Percentiles rank a stretch among this genome's conserved stretches.
phyloP scores from a whole-genome alignment of 2,113 vertebrate genomes.

The Macheiramphus alcinus region DNA sequence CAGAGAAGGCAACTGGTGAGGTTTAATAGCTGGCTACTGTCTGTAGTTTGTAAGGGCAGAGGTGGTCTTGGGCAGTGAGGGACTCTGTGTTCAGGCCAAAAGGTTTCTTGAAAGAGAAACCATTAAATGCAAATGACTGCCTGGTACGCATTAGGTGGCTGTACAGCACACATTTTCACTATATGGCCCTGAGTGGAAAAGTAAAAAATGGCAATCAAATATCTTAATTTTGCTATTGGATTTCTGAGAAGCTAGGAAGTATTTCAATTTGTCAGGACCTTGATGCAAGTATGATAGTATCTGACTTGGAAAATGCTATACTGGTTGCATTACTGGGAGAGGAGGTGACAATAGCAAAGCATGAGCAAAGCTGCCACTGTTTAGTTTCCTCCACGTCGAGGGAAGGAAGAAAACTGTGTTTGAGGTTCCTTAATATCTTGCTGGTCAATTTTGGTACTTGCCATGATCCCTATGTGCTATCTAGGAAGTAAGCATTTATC shows the following conservation, averaged over 20 bases:
- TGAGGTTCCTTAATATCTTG: not conserved
- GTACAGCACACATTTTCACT: not conserved
- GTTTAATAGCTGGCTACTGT: not conserved
- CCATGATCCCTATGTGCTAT: not conserved
- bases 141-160: not conserved
- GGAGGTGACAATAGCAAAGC: not conserved
- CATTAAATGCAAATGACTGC: not conserved
- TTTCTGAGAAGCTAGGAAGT: not conserved
- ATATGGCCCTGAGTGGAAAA: not conserved
- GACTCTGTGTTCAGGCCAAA: not conserved
- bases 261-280: not conserved
- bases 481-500: not conserved
- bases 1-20: not conserved
- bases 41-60: not conserved
- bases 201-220: not conserved
- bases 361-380: not conserved
- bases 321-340: not conserved
- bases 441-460: not conserved
- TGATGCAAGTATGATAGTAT: not conserved
- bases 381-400: not conserved
- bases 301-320: not conserved
- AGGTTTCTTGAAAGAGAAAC: not conserved
- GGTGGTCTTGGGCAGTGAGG: not conserved
- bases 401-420: not conserved
- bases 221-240: not conserved